Base-by-base conservation (phyloP, 2,888 invertebrate species). In the Gandaritis pyraliata region DNA sequence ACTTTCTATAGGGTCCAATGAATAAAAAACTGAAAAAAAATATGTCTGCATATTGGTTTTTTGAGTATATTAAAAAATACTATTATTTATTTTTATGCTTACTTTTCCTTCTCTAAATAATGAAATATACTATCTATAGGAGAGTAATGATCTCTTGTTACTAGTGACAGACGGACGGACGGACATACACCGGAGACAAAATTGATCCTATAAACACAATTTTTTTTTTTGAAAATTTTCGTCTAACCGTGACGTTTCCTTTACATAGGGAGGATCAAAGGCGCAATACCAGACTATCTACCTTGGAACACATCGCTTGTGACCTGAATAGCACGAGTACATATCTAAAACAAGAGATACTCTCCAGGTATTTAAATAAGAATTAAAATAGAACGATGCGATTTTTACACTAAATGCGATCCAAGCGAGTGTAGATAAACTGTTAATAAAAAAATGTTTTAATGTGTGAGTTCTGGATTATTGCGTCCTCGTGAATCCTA, bases 401-500 rank as follows among this genome's bases (percentile, higher is more conserved):
- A 58, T 53, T 57, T 33, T 52, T 54, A 41, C 39, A n/a, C 41
- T 38, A 33, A 55, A 36, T 38, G 29, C 46, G 23, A 46, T 64
- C 23, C 12, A 57, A 51, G 62, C 62, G 63, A 63, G 55, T 58
- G 36, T 50, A 46, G 43, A 1, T 30, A 23, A 33, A 33, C 45
- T 36, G 10, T 46, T 46, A 51, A 10, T 51, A 23, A 23, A 4
- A 47, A 52, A 58, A 39, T 53, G 47, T 47, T n/a, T 52, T 41
- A 33, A 33, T 18, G 16, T 33, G 13, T 59, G 47, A 12, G 16
- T 47, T 76, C 74, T 76, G 79, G 77, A 71, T 68, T 82, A 87
- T 90, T 90, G 89, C 90, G 89, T 86, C 88, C 76, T 87, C 88
- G 88, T 90, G 90, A 90, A 90, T 90, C 89, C 89, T 90, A 80